phyloP scores from a whole-genome alignment of 2,797 vertebrate species.

The Lophotriccus pileatus region DNA sequence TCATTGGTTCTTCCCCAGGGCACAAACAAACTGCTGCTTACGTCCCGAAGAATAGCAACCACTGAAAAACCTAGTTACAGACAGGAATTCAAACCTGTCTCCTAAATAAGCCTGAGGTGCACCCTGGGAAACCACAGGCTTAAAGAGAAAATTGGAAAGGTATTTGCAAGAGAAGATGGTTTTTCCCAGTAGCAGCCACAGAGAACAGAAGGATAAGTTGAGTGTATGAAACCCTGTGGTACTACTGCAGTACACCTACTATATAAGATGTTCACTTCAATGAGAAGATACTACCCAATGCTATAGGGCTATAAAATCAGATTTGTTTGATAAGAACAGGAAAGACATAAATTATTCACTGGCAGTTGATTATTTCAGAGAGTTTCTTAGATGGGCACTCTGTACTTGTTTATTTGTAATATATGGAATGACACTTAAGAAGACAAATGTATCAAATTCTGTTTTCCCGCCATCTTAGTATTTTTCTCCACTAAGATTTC shows the following conservation, averaged over 20 bases:
- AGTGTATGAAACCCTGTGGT: neutral
- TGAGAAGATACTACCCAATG: neutral
- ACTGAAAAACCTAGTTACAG: neutral
- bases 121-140: neutral
- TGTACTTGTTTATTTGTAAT: neutral
- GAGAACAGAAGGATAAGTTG: neutral
- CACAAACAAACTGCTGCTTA: neutral
- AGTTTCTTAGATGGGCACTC: neutral
- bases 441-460: neutral
- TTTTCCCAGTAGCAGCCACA: neutral
- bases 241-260: neutral
- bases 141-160: neutral
- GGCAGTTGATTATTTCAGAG: neutral
- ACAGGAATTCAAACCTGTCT: neutral
- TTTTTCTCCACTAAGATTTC: neutral
- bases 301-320: neutral
- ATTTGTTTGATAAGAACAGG: neutral
- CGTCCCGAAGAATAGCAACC: neutral
- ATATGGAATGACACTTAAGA: neutral
- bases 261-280: neutral
- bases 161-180: neutral
- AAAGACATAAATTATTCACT: neutral
- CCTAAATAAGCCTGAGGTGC: neutral
- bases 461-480: neutral
- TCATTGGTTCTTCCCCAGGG: neutral